These are phyloP conservation scores for Gonioctena quinquepunctata DNA, from an alignment of 1,140 invertebrate genomes.

Conservation along the genomic window DNA sequence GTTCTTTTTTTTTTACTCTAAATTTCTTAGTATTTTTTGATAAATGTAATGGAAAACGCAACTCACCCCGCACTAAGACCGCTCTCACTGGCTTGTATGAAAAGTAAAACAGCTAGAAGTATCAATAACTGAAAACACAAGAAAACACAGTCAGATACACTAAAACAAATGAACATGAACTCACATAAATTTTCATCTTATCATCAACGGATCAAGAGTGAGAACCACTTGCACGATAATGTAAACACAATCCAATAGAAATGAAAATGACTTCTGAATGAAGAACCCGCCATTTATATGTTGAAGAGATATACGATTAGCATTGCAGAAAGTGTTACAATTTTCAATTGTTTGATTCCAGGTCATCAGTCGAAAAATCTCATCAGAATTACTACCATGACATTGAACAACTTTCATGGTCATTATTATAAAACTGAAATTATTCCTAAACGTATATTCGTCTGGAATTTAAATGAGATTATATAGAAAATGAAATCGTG, in stretches of 20 bases:
- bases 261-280: background rate
- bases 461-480: background rate
- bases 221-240: background rate
- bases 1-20: no score
- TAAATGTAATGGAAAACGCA: no score
- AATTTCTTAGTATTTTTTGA: no score
- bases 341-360: background rate
- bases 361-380: conserved; percentile 15
- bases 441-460: background rate
- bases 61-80: background rate
- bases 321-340: conserved; percentile 17
- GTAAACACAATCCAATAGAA: background rate
- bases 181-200: conserved; percentile 15
- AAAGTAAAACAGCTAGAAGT: background rate
- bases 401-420: conserved; percentile 22
- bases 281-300: background rate
- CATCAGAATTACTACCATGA: conserved; percentile 20
- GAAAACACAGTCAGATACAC: background rate
- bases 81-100: background rate
- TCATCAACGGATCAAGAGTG: background rate
- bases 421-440: conserved; percentile 18
- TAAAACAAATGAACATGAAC: background rate
- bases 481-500: background rate
- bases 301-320: background rate
- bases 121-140: conserved; percentile 1